Percentiles rank a stretch among this genome's conserved stretches.
Conservation (phyloP, 2,888 invertebrate genomes). For the Epistrophella euchroma region DNA sequence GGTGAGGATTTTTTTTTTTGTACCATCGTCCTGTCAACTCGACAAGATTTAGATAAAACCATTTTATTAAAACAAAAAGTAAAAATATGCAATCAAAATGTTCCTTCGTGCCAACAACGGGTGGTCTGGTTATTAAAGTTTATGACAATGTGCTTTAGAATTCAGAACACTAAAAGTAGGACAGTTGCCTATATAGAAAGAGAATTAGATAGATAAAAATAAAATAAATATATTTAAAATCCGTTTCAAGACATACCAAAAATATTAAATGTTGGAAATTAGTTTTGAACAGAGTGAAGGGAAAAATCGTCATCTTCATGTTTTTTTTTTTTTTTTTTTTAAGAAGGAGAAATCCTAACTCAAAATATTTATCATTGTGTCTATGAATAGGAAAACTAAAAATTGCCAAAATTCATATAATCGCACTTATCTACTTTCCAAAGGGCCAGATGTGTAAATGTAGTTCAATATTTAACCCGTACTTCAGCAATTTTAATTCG, state of each 20-base stretch:
- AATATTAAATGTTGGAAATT: not conserved
- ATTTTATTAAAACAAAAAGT: slow-evolving; percentile 29
- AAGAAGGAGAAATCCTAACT: too few relatives aligned
- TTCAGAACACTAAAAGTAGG: slow-evolving; percentile 20
- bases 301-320: too few relatives aligned
- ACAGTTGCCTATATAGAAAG: not conserved
- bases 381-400: too few relatives aligned
- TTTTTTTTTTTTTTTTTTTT: too few relatives aligned
- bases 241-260: not conserved
- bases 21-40: slow-evolving; percentile 52
- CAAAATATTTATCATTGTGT: too few relatives aligned
- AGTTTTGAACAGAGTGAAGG: not conserved
- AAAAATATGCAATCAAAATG: slow-evolving; percentile 23
- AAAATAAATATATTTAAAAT: not conserved
- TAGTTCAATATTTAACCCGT: too few relatives aligned
- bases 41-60: slow-evolving; percentile 29
- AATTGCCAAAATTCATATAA: too few relatives aligned
- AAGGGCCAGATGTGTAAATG: too few relatives aligned
- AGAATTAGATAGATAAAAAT: not conserved
- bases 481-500: too few relatives aligned
- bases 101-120: slow-evolving; percentile 41
- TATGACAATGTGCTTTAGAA: slow-evolving; percentile 17
- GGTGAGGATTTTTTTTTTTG: slow-evolving; percentile 44
- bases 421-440: too few relatives aligned
- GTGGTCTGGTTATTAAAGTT: slow-evolving; percentile 31